phyloP scores from a whole-genome alignment of 2,797 vertebrate species.

The Percopsis omiscomaycus region DNA sequence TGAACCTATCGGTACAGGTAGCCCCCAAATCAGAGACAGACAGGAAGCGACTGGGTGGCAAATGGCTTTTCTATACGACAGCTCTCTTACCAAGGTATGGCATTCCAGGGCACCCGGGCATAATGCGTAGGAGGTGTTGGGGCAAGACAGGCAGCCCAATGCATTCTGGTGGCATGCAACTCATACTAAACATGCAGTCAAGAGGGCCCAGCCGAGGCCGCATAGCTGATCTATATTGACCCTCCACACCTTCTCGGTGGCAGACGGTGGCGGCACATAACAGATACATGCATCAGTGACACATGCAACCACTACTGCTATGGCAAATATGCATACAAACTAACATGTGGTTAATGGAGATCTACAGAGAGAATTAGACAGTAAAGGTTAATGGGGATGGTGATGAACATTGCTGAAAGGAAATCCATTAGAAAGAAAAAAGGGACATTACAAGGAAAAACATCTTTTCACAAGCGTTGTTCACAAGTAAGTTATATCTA shows the following conservation, averaged over 20 bases:
- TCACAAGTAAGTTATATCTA: conserved; percentile 9
- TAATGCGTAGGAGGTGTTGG: conserved; percentile 86
- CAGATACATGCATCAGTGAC: conserved; percentile 92
- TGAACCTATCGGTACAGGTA: conserved; percentile 76
- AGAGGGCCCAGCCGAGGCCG: conserved; percentile 85
- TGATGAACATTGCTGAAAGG: conserved; percentile 31
- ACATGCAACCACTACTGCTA: conserved; percentile 83
- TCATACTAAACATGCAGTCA: conserved; percentile 93
- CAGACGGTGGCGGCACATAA: conserved; percentile 80
- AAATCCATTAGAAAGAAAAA: conserved; percentile 26
- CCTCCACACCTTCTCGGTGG: conserved; percentile 86
- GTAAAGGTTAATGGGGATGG: neutral
- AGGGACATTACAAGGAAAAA: conserved; percentile 31
- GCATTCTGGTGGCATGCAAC: conserved; percentile 91
- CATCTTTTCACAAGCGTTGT: conserved; percentile 33
- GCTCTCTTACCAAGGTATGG: conserved; percentile 89
- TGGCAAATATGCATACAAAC: conserved; percentile 40
- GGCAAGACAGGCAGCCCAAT: conserved; percentile 86
- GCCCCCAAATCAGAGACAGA: conserved; percentile 81
- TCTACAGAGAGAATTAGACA: conserved; percentile 2
- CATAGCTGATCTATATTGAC: conserved; percentile 89
- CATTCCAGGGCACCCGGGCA: conserved; percentile 88
- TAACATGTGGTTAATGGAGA: conserved; percentile 24
- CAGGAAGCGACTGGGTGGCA: conserved; percentile 81
- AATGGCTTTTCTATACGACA: conserved; percentile 59